Percentiles rank a stretch among this genome's conserved stretches.
Evolutionary conservation across 2,113 vertebrate species (phyloP).

Genomic region (Antigone vipio): DNA sequence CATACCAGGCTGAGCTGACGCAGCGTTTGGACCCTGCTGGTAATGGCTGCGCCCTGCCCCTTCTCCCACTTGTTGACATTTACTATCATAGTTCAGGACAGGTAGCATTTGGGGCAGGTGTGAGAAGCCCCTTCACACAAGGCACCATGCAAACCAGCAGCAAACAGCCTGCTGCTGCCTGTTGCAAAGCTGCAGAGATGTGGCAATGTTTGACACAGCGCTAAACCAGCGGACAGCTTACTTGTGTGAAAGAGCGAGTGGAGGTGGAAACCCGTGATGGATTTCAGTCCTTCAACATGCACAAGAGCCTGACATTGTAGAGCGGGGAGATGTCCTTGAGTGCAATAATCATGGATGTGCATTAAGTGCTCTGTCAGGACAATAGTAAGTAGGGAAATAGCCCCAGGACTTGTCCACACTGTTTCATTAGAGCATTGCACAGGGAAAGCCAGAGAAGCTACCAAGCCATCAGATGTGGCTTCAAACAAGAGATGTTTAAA

Average conservation of each 20-base stretch:
- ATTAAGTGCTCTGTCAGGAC: background rate
- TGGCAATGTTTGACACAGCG: accelerated
- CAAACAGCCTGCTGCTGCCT: background rate
- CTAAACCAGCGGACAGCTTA: background rate
- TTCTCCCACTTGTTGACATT: background rate
- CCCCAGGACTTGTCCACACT: background rate
- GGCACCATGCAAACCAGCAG: background rate
- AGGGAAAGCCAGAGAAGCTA: background rate
- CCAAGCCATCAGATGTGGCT: background rate
- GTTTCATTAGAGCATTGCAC: background rate
- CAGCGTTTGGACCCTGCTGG: background rate
- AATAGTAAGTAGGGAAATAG: background rate
- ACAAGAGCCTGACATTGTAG: background rate
- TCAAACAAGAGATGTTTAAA: background rate
- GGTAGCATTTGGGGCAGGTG: background rate
- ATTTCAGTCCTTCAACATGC: background rate
- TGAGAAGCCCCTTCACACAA: background rate
- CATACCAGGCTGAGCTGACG: background rate
- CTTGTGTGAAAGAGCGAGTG: accelerated
- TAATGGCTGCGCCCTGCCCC: background rate
- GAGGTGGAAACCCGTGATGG: background rate
- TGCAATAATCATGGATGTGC: background rate
- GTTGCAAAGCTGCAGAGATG: background rate
- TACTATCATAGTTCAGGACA: accelerated
- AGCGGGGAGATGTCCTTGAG: background rate